A percentile compares a stretch with the other conserved stretches of the same genome.
Evolutionary conservation across 2,888 invertebrate species (phyloP).

Genomic region (Leptinotarsa peninsularis): DNA sequence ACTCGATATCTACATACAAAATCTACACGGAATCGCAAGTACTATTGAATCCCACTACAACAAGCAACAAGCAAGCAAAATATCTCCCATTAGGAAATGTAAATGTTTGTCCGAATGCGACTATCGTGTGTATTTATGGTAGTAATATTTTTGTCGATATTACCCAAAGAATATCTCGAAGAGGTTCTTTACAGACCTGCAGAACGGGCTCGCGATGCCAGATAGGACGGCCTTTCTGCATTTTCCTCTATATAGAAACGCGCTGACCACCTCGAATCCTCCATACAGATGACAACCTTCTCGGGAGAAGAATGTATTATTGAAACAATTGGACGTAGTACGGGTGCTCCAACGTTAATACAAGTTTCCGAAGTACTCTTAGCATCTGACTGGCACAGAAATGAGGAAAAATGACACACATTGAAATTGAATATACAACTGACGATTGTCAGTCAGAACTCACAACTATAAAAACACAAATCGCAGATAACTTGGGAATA

Average conservation of each 20-base stretch:
- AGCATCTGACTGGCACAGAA: too few species aligned
- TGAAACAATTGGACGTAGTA: conserved; percentile 34
- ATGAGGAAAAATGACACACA: too few species aligned
- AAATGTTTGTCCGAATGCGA: conserved; percentile 19
- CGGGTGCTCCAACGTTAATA: background rate
- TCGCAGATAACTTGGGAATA: too few species aligned
- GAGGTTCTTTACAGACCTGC: conserved; percentile 33
- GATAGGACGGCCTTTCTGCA: conserved; percentile 31
- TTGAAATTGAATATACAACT: too few species aligned
- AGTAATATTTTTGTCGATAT: conserved; percentile 36
- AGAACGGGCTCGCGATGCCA: conserved; percentile 38
- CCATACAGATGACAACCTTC: conserved; percentile 35
- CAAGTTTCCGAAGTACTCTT: too few species aligned
- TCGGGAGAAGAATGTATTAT: conserved; percentile 33
- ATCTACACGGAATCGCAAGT: background rate
- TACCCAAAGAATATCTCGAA: conserved; percentile 34
- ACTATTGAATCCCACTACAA: background rate
- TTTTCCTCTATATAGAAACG: conserved; percentile 43
- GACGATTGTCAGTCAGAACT: too few species aligned
- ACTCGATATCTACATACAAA: background rate
- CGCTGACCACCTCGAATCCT: conserved; percentile 37
- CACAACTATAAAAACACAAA: too few species aligned
- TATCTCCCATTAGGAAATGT: conserved; percentile 6
- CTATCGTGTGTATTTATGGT: conserved; percentile 32
- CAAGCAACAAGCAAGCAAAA: background rate